phyloP scores from a whole-genome alignment of 2,888 invertebrate species.

The Caenorhabditis afra region DNA sequence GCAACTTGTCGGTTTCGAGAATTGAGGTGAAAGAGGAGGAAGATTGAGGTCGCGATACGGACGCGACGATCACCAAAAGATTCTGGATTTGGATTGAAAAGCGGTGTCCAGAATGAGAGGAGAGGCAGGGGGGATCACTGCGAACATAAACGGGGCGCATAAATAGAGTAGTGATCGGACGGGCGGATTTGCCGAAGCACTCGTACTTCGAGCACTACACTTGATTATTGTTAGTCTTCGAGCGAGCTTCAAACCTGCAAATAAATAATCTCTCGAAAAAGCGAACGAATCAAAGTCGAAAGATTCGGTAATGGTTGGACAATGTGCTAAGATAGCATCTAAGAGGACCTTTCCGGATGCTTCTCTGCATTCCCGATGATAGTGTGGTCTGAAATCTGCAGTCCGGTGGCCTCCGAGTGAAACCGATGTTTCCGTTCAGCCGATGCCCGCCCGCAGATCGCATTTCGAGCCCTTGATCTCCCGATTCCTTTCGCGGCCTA shows the following conservation, averaged over 20 bases:
- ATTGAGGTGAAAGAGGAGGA: no score
- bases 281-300: neutral
- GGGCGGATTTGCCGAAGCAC: constrained; percentile 50
- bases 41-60: no score
- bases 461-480: neutral
- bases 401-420: no score
- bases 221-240: constrained; percentile 55
- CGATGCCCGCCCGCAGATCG: neutral
- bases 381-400: no score
- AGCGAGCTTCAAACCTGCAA: constrained; percentile 18
- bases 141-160: constrained; percentile 40
- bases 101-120: neutral
- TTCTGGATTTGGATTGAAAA: no score
- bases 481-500: neutral
- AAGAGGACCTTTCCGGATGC: no score
- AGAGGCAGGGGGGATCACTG: constrained; percentile 10
- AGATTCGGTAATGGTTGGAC: no score
- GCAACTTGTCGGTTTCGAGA: no score
- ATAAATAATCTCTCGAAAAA: constrained; percentile 38
- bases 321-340: no score
- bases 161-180: constrained; percentile 28
- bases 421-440: no score
- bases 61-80: no score
- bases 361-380: no score
- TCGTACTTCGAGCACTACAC: constrained; percentile 58